These are phyloP conservation scores for Andricus quercusramuli DNA, from an alignment of 2,888 invertebrate genomes.

Conservation along the genomic window DNA sequence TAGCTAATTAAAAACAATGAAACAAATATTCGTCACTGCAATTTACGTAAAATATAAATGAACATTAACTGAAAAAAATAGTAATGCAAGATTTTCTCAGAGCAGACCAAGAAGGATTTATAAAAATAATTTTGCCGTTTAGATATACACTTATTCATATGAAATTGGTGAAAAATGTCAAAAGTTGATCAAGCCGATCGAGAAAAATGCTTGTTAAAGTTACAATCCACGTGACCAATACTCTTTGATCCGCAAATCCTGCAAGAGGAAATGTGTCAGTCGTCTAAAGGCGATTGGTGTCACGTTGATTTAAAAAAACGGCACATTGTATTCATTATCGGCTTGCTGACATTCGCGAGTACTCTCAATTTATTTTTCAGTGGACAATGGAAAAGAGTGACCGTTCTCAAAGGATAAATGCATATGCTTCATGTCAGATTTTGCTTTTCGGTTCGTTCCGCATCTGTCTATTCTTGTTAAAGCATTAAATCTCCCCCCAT, in stretches of 20 bases:
- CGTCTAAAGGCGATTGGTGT: neutral
- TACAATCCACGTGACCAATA: neutral
- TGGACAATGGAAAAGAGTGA: constrained; percentile 1
- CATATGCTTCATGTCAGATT: constrained; percentile 25
- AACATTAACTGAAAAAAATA: too few species aligned
- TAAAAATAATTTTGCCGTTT: neutral
- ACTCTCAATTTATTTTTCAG: constrained; percentile 32
- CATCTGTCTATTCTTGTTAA: constrained; percentile 32
- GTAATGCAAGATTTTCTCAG: too few species aligned
- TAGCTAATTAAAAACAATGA: too few species aligned
- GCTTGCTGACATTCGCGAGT: constrained; percentile 5
- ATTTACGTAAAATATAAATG: too few species aligned
- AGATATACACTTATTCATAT: neutral
- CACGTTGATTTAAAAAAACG: neutral
- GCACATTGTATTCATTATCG: constrained; percentile 10
- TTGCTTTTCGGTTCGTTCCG: constrained; percentile 19
- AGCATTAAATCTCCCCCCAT: constrained; percentile 23
- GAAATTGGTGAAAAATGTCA: neutral
- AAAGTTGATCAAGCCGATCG: neutral
- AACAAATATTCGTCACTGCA: too few species aligned
- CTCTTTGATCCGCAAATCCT: constrained; percentile 10
- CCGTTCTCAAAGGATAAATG: constrained; percentile 25
- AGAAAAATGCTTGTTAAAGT: neutral
- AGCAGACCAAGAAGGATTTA: neutral
- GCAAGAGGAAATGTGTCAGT: neutral